Evolutionary conservation across 2,113 vertebrate species (phyloP).

Genomic region (Dromiciops gliroides): DNA sequence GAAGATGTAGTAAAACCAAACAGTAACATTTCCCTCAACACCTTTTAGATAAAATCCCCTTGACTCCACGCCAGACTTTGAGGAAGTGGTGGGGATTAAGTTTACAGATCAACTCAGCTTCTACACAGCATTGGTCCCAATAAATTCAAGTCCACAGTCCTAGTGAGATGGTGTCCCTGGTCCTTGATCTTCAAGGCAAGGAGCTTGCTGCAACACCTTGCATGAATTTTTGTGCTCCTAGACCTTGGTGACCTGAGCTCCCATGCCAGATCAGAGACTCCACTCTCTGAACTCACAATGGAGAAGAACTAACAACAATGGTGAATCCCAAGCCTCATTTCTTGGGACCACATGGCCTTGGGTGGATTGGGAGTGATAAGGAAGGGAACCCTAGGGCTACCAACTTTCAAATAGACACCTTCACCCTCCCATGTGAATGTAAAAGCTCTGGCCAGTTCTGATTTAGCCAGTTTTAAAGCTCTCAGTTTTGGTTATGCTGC

Average conservation of each 20-base stretch:
- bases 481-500: neutral
- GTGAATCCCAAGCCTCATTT: neutral
- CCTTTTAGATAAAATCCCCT: neutral
- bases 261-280: neutral
- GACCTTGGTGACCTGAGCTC: neutral
- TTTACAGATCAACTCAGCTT: neutral
- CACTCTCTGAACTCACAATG: neutral
- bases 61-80: neutral
- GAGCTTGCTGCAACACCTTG: neutral
- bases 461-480: neutral
- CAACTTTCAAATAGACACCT: neutral
- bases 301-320: neutral
- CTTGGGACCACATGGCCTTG: neutral
- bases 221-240: neutral
- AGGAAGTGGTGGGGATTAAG: neutral
- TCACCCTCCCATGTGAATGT: neutral
- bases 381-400: neutral
- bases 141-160: neutral
- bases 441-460: neutral
- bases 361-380: neutral
- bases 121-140: neutral
- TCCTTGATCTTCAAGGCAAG: neutral
- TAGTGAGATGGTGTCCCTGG: neutral
- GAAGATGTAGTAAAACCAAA: neutral
- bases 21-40: neutral